Evolutionary conservation across 2,888 invertebrate genomes (phyloP).

Genomic region (Pristionchus exspectatus): DNA sequence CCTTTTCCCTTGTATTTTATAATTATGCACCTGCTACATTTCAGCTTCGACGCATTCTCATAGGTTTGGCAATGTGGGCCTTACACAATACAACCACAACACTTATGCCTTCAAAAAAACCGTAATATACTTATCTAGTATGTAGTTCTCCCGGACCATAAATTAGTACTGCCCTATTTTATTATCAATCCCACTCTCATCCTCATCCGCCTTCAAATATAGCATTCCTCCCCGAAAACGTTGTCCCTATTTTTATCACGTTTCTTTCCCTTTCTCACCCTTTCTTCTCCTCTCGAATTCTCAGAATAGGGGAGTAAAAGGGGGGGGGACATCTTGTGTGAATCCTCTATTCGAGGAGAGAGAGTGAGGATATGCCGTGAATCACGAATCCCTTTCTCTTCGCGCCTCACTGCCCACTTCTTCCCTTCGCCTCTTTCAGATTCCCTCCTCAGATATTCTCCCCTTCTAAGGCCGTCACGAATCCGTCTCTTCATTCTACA

Average conservation of each 20-base stretch:
- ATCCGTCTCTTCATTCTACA: background rate
- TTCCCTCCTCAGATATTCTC: background rate
- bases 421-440: background rate
- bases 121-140: too few species aligned
- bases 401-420: slow-evolving; percentile 4
- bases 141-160: too few species aligned
- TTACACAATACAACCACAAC: too few species aligned
- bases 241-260: background rate
- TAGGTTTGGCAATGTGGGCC: too few species aligned
- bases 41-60: too few species aligned
- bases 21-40: background rate
- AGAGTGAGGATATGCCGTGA: background rate
- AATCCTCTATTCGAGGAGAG: slow-evolving; percentile 17
- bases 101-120: too few species aligned
- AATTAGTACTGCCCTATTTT: too few species aligned
- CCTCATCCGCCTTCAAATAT: too few species aligned
- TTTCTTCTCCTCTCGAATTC: background rate
- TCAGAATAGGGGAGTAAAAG: slow-evolving; percentile 10
- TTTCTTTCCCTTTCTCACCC: slow-evolving; percentile 6
- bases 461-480: background rate
- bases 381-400: background rate
- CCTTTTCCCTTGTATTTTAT: background rate
- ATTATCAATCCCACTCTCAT: too few species aligned
- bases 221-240: background rate
- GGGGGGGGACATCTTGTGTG: slow-evolving; percentile 5